phyloP scores from a whole-genome alignment of 1,140 invertebrate genomes.

The Aphis craccivora region DNA sequence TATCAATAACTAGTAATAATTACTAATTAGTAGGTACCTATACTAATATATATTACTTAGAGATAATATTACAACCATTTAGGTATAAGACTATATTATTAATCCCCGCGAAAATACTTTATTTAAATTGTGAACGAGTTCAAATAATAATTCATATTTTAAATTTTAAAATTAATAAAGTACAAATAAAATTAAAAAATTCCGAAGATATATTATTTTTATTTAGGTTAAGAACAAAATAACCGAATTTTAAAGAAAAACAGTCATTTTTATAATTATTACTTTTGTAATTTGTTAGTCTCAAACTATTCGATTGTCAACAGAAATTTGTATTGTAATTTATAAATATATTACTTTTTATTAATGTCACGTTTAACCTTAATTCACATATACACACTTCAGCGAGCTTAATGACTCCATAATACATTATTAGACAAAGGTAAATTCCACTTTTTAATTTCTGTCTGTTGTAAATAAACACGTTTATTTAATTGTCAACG shows the following conservation, averaged over 20 bases:
- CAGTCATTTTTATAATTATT: background rate
- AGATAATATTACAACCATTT: background rate
- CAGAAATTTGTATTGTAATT: background rate
- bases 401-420: background rate
- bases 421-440: background rate
- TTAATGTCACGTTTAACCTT: constrained; percentile 4
- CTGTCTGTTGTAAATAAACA: background rate
- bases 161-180: background rate
- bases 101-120: background rate
- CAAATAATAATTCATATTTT: background rate
- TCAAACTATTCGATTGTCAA: background rate
- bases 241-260: background rate
- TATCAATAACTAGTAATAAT: background rate
- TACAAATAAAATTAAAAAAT: background rate
- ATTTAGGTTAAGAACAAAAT: background rate
- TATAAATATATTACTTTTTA: background rate
- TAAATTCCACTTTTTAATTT: constrained; percentile 20
- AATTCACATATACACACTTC: background rate
- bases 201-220: background rate
- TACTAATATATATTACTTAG: no score
- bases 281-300: background rate
- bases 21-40: no score
- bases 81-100: background rate
- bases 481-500: background rate
- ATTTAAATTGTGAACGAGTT: background rate